Evolutionary conservation across 1,140 invertebrate genomes (phyloP), one percentile per base, ranked within the genome.

Genomic region (Pachyrhynchus sulphureomaculatus): DNA sequence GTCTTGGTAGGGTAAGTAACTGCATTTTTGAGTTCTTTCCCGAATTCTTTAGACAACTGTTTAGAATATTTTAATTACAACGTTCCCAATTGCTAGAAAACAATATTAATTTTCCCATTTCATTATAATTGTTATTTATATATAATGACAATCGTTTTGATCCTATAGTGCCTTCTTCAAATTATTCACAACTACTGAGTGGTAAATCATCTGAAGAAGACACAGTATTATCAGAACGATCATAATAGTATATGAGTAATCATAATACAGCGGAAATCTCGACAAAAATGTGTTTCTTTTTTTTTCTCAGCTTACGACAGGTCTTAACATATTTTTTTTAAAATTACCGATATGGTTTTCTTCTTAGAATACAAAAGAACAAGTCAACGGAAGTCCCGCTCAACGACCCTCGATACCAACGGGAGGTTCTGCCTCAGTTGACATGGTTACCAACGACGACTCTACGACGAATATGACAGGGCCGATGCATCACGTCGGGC

Each of bases 351-450:
- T n/a, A n/a, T n/a, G n/a, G n/a, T n/a, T n/a, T n/a, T n/a, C n/a
- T n/a, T n/a, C 36, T 39, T n/a, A 59, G 57, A 59, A 32, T 23
- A n/a, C n/a, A 1, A 59, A 59, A 23, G 57, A 59, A 41, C 57
- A 59, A 37, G 29, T 56, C 3, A 66, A 62, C 24, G 72, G 73
- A 8, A 75, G 71, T 63, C 72, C 73, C n/a, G 62, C 62, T 18
- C 67, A 69, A 41, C 62, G 69, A 26, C 69, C 67, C 36, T 60
- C 69, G 9, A 66, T 71, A 54, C 48, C 64, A 13, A 70, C 63
- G 2, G 65, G 64, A 33, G 47, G 47, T 1, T 53, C 61, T 4
- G 51, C 57, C 2, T 69, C 72, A 0, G 45, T 72, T 6, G 72
- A 73, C 23, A 34, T 68, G 4, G 45, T 66, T 8, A 61, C 59